Percentiles rank a stretch among this genome's conserved stretches.
Evolutionary conservation across 2,888 invertebrate species (phyloP).

Genomic region (Tortrix viridana): DNA sequence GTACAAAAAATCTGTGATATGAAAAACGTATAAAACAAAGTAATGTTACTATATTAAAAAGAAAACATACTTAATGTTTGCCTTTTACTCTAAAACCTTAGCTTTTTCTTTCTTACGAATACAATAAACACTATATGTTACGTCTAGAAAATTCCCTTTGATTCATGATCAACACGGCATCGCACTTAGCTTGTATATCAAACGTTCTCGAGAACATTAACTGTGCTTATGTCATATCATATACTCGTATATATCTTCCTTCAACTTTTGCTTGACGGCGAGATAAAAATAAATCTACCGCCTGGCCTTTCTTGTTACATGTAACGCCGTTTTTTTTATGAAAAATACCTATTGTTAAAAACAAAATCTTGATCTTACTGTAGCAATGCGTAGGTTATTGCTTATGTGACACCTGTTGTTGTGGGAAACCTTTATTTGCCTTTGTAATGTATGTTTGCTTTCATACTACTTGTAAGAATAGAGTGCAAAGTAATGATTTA

Average conservation of each 20-base stretch:
- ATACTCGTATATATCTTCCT: slow-evolving; percentile 51
- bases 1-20: too few species aligned
- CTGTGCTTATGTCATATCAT: slow-evolving; percentile 23
- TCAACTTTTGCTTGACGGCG: slow-evolving; percentile 55
- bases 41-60: neutral
- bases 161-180: slow-evolving; percentile 21
- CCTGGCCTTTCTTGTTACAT: slow-evolving; percentile 3
- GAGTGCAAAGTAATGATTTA: too few species aligned
- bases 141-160: slow-evolving; percentile 27
- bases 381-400: too few species aligned
- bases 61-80: neutral
- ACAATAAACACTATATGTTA: neutral
- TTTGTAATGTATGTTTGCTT: too few species aligned
- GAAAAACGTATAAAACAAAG: neutral
- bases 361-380: too few species aligned
- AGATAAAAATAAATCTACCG: neutral
- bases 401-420: too few species aligned
- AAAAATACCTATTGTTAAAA: too few species aligned
- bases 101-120: neutral
- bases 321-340: neutral
- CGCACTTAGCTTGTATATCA: slow-evolving; percentile 23
- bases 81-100: neutral
- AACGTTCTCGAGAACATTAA: slow-evolving; percentile 16
- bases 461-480: too few species aligned
- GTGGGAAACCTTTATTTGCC: too few species aligned